These are phyloP conservation scores for Delichon dasypus DNA, from an alignment of 2,797 vertebrate genomes.

Conservation along the genomic window DNA sequence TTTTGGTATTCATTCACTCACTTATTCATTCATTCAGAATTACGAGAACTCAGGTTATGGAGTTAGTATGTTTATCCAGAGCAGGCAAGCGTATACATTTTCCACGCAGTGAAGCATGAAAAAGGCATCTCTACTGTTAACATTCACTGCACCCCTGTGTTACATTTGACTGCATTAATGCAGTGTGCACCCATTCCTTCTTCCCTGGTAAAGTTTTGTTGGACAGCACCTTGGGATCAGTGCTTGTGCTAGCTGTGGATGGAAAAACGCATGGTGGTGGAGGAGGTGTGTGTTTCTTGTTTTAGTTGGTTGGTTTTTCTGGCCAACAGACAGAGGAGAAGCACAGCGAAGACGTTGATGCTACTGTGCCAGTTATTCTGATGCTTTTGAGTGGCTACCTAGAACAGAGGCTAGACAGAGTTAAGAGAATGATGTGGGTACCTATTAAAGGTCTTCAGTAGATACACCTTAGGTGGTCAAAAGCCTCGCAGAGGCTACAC, in stretches of 20 bases:
- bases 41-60: not conserved
- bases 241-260: not conserved
- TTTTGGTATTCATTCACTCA: not conserved
- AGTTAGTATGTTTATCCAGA: not conserved
- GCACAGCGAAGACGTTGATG: not conserved
- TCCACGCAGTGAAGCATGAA: not conserved
- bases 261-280: not conserved
- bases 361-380: not conserved
- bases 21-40: not conserved
- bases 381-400: not conserved
- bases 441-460: not conserved
- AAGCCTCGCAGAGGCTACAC: not conserved
- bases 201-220: not conserved
- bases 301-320: not conserved
- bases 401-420: not conserved
- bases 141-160: fast-evolving
- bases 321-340: not conserved
- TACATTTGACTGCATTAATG: not conserved
- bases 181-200: not conserved
- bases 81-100: not conserved
- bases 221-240: not conserved
- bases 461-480: not conserved
- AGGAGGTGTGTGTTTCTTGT: not conserved
- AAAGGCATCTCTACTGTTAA: not conserved
- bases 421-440: not conserved